A percentile compares a stretch with the other conserved stretches of the same genome.
These are phyloP conservation scores for Creontiades dilutus DNA, from an alignment of 2,888 invertebrate species.

Conservation along the genomic window DNA sequence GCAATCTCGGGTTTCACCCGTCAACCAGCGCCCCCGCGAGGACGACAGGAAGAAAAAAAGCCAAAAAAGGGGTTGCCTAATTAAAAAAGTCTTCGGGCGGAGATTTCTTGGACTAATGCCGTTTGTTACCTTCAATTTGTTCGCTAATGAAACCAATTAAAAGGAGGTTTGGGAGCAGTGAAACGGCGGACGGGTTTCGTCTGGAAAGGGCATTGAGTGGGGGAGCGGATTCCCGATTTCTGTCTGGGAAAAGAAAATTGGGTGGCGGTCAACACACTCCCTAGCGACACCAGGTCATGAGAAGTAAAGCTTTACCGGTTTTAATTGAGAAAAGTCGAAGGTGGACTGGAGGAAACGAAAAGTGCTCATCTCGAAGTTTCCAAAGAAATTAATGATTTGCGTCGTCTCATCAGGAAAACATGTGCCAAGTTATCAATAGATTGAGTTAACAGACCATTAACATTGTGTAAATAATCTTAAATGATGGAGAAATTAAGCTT, in stretches of 20 bases:
- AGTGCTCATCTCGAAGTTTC: too few species aligned
- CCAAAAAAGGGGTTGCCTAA: not conserved
- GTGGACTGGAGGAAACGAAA: too few species aligned
- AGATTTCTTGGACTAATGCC: not conserved
- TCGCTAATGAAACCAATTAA: conserved; percentile 33
- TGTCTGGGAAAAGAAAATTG: not conserved
- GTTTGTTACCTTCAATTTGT: conserved; percentile 36
- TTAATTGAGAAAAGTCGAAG: too few species aligned
- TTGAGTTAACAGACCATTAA: too few species aligned
- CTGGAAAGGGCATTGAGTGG: not conserved
- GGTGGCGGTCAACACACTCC: too few species aligned
- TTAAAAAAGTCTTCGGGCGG: conserved; percentile 30
- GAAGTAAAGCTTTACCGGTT: too few species aligned
- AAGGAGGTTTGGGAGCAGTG: not conserved
- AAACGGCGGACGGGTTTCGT: not conserved
- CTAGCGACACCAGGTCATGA: too few species aligned
- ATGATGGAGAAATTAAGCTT: too few species aligned
- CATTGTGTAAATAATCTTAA: too few species aligned
- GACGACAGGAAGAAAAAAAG: not conserved
- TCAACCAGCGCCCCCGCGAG: not conserved
- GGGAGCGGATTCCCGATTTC: not conserved
- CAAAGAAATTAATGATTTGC: too few species aligned
- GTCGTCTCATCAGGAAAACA: too few species aligned
- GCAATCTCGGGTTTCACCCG: conserved; percentile 31
- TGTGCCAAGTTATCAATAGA: too few species aligned